Evolutionary conservation across 2,888 invertebrate species (phyloP).

Genomic region (Sussaba pulchella): DNA sequence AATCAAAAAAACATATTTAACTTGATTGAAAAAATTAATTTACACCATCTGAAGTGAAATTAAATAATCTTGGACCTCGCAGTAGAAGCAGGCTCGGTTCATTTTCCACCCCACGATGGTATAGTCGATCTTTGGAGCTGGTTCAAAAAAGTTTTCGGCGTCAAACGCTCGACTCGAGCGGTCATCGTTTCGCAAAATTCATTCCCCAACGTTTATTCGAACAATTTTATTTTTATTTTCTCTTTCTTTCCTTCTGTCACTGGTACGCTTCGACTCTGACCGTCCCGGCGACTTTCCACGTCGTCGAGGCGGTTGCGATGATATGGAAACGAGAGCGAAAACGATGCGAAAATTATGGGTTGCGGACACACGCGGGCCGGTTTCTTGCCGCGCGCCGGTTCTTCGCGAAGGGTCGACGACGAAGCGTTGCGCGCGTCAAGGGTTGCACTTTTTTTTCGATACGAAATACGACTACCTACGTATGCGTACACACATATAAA

Average conservation of each 20-base stretch:
- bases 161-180: background rate
- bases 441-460: constrained; percentile 32
- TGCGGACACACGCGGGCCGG: constrained; percentile 33
- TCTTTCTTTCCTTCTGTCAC: constrained; percentile 18
- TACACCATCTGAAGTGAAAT: too few species aligned
- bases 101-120: too few species aligned
- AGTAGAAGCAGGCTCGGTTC: too few species aligned
- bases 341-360: constrained; percentile 59
- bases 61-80: too few species aligned
- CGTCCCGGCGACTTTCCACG: constrained; percentile 11
- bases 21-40: too few species aligned
- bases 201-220: background rate
- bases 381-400: constrained; percentile 31
- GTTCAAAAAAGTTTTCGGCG: too few species aligned
- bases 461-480: background rate
- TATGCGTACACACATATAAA: constrained; percentile 15
- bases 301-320: constrained; percentile 37
- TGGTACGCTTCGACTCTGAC: background rate
- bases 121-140: too few species aligned
- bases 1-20: too few species aligned
- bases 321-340: constrained; percentile 56
- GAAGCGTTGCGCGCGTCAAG: constrained; percentile 17
- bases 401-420: constrained; percentile 38
- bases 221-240: background rate
- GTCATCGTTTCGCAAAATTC: background rate